Evolutionary conservation across 2,888 invertebrate genomes (phyloP).

Genomic region (Ophraella communa): DNA sequence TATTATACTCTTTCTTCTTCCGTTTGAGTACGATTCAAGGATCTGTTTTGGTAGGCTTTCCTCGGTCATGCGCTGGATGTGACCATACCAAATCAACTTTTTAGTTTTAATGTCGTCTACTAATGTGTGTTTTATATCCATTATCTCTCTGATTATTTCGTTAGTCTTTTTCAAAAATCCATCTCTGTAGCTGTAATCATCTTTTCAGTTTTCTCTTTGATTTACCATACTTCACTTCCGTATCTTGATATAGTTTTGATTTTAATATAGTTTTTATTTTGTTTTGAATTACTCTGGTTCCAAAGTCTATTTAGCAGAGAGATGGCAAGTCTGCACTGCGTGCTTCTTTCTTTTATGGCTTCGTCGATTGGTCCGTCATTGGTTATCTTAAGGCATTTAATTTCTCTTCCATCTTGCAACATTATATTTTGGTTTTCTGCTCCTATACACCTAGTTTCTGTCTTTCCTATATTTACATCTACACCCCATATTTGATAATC

Average conservation of each 20-base stretch:
- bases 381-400: too few species aligned
- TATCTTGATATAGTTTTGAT: background rate
- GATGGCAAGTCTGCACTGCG: too few species aligned
- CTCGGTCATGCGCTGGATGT: background rate
- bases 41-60: background rate
- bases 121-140: background rate
- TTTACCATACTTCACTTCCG: background rate
- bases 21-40: background rate
- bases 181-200: background rate
- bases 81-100: background rate
- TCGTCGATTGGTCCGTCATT: too few species aligned
- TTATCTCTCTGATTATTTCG: background rate
- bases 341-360: too few species aligned
- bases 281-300: background rate
- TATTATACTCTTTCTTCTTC: too few species aligned
- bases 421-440: too few species aligned
- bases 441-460: too few species aligned
- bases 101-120: background rate
- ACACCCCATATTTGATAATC: too few species aligned
- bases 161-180: background rate
- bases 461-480: too few species aligned
- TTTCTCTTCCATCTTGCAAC: too few species aligned
- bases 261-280: background rate
- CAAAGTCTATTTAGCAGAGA: too few species aligned
- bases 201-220: background rate